A percentile compares a stretch with the other conserved stretches of the same genome.
Conservation (phyloP, 2,797 vertebrate genomes). For the Sebastolobus altivelis region DNA sequence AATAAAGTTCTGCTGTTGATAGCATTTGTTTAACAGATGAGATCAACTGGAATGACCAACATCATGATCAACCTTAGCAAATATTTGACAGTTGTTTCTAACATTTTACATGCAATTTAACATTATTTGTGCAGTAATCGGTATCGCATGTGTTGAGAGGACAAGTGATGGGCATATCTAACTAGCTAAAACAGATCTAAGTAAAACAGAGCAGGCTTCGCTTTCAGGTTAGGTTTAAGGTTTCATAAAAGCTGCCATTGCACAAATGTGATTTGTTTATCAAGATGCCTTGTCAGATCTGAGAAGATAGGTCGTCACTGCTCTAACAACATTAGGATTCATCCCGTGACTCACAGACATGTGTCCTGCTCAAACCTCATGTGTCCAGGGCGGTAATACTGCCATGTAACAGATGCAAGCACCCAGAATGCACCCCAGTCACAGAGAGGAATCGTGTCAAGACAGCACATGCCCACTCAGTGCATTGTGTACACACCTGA, state of each 20-base stretch:
- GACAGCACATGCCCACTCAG: conserved; percentile 66
- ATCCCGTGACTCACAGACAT: conserved; percentile 48
- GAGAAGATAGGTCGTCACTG: conserved; percentile 9
- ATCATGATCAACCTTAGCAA: conserved; percentile 4
- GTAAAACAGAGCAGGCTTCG: not conserved
- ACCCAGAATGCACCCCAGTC: conserved; percentile 52
- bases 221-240: conserved; percentile 17
- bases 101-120: not conserved
- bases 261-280: conserved; percentile 47
- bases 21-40: not conserved
- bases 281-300: conserved; percentile 35
- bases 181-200: not conserved
- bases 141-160: not conserved
- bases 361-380: conserved; percentile 50
- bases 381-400: conserved; percentile 57
- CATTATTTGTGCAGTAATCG: not conserved
- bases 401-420: conserved; percentile 60
- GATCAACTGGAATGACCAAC: not conserved
- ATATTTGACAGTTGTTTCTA: conserved; percentile 1
- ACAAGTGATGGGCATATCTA: not conserved
- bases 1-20: not conserved
- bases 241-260: conserved; percentile 24
- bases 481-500: conserved; percentile 78
- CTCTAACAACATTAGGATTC: conserved; percentile 34
- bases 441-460: conserved; percentile 64